phyloP scores from a whole-genome alignment of 2,113 vertebrate species.

The Arizona elegans region DNA sequence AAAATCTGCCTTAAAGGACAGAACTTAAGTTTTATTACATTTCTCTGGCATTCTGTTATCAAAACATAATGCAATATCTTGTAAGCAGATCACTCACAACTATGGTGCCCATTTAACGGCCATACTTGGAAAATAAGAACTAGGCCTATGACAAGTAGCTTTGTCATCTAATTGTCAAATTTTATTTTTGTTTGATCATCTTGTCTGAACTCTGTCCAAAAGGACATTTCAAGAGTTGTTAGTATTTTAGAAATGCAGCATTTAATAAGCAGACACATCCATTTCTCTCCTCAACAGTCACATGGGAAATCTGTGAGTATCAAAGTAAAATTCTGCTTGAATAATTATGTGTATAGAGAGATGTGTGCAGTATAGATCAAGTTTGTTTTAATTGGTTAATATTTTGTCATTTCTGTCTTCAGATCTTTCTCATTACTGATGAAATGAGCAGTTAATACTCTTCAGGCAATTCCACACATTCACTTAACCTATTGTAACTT shows the following conservation, averaged over 20 bases:
- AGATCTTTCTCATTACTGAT: not conserved
- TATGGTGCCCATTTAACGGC: conserved; percentile 6
- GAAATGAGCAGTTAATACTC: conserved; percentile 1
- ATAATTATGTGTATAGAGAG: not conserved
- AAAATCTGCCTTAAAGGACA: not conserved
- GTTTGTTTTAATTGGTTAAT: not conserved
- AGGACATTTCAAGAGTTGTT: not conserved
- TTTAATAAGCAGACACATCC: accelerated
- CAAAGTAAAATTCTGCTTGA: not conserved
- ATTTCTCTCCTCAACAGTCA: not conserved
- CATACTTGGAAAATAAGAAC: accelerated
- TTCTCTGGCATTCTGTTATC: not conserved
- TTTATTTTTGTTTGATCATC: not conserved
- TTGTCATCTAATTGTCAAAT: conserved; percentile 35
- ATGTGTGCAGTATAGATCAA: not conserved
- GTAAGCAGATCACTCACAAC: not conserved
- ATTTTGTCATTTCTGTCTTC: not conserved
- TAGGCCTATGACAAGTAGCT: not conserved
- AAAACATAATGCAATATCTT: not conserved
- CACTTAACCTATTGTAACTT: not conserved
- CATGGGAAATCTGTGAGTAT: not conserved
- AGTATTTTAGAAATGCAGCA: not conserved
- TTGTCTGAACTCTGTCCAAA: not conserved
- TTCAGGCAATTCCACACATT: not conserved
- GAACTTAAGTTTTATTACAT: not conserved